Evolutionary conservation across 2,797 vertebrate species (phyloP).

Genomic region (Phaenicophaeus curvirostris): DNA sequence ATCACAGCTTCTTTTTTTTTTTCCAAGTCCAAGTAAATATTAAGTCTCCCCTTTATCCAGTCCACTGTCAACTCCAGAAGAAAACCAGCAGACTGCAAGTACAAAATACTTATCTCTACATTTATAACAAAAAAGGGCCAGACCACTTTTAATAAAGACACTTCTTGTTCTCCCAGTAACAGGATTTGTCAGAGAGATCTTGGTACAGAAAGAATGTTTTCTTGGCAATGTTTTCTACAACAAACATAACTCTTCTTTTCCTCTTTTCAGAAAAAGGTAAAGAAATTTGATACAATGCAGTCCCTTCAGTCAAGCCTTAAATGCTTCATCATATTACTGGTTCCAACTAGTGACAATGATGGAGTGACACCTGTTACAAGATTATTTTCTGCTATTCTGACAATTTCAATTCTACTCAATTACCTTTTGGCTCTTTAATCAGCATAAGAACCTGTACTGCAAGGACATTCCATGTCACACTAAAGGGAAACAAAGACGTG

Average conservation of each 20-base stretch:
- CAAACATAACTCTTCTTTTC: not conserved
- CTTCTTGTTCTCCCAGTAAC: not conserved
- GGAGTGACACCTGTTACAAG: constrained; percentile 31
- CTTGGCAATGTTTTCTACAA: not conserved
- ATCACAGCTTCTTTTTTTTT: not conserved
- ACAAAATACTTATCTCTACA: constrained; percentile 19
- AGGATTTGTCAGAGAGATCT: not conserved
- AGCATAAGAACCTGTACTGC: not conserved
- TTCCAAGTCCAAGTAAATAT: constrained; percentile 12
- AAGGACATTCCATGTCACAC: constrained; percentile 5
- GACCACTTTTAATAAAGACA: not conserved
- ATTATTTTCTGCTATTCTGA: constrained; percentile 56
- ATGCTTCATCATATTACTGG: not conserved
- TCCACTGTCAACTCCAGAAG: not conserved
- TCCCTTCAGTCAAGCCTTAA: constrained; percentile 8
- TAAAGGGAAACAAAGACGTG: constrained; percentile 33
- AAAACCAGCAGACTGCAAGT: not conserved
- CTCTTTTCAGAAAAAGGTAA: not conserved
- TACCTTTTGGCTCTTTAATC: constrained; percentile 37
- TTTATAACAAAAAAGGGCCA: not conserved
- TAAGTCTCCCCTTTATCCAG: constrained; percentile 18
- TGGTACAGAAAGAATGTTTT: not conserved
- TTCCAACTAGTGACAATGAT: constrained; percentile 13
- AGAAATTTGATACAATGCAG: constrained; percentile 19
- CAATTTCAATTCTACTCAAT: constrained; percentile 33